Base-by-base conservation (phyloP, 2,888 invertebrate genomes). In the Tachina lurida region DNA sequence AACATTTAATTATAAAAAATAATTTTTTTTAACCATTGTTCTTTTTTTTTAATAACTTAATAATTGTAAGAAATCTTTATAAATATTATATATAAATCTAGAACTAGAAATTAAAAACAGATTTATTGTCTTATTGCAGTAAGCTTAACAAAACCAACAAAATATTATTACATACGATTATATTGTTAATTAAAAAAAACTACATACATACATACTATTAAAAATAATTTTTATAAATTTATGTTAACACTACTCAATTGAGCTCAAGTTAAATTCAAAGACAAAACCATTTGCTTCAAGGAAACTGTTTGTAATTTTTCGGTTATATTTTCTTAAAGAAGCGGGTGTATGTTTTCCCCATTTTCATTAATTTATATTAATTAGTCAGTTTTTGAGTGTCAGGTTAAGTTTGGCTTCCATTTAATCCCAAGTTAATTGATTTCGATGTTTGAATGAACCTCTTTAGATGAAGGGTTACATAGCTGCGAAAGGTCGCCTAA, bases 51-150 rank as follows among this genome's bases (percentile, higher is more conserved):
- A 76, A 76, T 19, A 67, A 79, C 65, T 79, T 86, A 79, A 79
- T 86, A 83, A 83, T 79, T 79, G 54, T 80, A 79, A 79, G 78
- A 67, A 65, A 73, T 54, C 56, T 68, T 78, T 86, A 83, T 63
- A 73, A 70, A 71, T 62, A 77, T 47, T 68, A 77, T 52, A 77
- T 52, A 54, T 13, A 78, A 62, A 71, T 1, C 10, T 54, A 67
- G 17, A 49, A 71, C 12, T 71, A 71, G 54, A 43, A 76, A 65
- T 41, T 56, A 73, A 78, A 63, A 76, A 62, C 45, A 74, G 52
- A 83, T 79, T 86, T 79, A 82, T 86, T 86, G 83, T 68, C 83
- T 86, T 82, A 79, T 83, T 83, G 83, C 77, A 79, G 76, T 83
- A 87, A 84, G 81, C 81, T 81, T 81, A 74, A 84, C 49, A 47